Evolutionary conservation across 1,140 invertebrate species (phyloP).

Genomic region (Zelostemma sp.): DNA sequence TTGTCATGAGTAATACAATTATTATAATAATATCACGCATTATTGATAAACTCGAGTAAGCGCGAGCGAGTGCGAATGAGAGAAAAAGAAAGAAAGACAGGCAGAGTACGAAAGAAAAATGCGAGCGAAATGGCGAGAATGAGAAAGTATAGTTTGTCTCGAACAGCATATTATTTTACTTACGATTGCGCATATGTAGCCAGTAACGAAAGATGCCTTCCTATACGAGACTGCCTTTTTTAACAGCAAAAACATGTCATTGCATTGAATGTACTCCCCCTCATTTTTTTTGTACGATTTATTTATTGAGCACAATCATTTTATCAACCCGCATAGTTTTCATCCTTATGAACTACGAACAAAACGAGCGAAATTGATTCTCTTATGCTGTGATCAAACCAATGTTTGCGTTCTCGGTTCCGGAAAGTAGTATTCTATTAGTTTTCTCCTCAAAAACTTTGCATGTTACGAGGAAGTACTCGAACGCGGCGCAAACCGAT

Average conservation of each 20-base stretch:
- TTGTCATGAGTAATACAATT: conserved; percentile 45
- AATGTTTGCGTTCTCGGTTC: conserved; percentile 1
- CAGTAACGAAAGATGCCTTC: conserved; percentile 49
- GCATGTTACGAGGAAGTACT: background rate
- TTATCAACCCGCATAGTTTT: too few relatives aligned
- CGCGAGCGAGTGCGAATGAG: conserved; percentile 9
- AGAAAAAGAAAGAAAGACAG: conserved; percentile 9
- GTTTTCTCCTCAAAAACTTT: background rate
- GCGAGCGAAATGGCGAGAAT: background rate
- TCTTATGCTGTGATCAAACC: conserved; percentile 50
- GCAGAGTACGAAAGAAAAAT: background rate
- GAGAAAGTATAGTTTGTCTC: conserved; percentile 9
- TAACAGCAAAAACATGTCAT: conserved; percentile 44
- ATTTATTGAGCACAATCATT: conserved; percentile 11
- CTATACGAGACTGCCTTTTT: conserved; percentile 49
- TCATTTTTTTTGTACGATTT: conserved; percentile 10
- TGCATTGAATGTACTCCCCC: conserved; percentile 23
- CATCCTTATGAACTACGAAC: conserved; percentile 4
- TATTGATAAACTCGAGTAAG: conserved; percentile 35
- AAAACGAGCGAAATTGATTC: conserved; percentile 33
- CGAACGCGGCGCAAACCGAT: background rate
- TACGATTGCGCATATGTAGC: conserved; percentile 40
- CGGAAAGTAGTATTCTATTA: background rate
- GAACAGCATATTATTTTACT: conserved; percentile 44
- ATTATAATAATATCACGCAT: conserved; percentile 44